Conservation (phyloP, 1,140 invertebrate genomes). For the Drosophila varians region DNA sequence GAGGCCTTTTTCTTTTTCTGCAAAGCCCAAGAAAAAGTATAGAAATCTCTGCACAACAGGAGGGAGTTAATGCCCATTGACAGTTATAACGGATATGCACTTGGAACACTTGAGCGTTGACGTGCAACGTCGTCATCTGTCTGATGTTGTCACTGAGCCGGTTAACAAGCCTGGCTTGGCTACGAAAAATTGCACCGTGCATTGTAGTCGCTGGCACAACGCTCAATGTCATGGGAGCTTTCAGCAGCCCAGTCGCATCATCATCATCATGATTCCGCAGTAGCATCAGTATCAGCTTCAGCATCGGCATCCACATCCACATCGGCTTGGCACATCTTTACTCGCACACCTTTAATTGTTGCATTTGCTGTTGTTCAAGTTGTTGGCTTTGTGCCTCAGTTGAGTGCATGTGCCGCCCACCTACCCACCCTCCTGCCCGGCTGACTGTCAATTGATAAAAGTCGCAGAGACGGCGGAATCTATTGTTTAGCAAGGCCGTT, state of each 20-base stretch:
- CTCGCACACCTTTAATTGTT: conserved; percentile 73
- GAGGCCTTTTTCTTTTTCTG: too few relatives aligned
- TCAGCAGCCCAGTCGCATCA: conserved; percentile 29
- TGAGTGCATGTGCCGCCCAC: conserved; percentile 68
- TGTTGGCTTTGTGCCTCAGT: conserved; percentile 46
- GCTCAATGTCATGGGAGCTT: conserved; percentile 78
- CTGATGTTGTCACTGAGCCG: conserved; percentile 56
- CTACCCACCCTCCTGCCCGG: conserved; percentile 50
- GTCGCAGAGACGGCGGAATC: conserved; percentile 55
- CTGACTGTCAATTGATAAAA: conserved; percentile 77
- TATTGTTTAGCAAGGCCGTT: conserved; percentile 81
- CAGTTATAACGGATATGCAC: conserved; percentile 78
- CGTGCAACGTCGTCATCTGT: conserved; percentile 57
- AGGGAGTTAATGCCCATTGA: conserved; percentile 58
- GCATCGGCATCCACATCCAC: conserved; percentile 28
- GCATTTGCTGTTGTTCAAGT: conserved; percentile 42
- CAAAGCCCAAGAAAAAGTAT: neutral
- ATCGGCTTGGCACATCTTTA: conserved; percentile 49
- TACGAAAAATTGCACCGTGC: conserved; percentile 48
- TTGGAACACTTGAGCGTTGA: conserved; percentile 70
- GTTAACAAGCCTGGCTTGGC: conserved; percentile 56
- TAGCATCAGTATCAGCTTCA: conserved; percentile 9
- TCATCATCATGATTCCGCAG: conserved; percentile 26
- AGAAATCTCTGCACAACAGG: neutral
- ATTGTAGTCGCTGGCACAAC: conserved; percentile 62